Evolutionary conservation across 2,888 invertebrate species (phyloP).

Genomic region (Autographa pulchrina): DNA sequence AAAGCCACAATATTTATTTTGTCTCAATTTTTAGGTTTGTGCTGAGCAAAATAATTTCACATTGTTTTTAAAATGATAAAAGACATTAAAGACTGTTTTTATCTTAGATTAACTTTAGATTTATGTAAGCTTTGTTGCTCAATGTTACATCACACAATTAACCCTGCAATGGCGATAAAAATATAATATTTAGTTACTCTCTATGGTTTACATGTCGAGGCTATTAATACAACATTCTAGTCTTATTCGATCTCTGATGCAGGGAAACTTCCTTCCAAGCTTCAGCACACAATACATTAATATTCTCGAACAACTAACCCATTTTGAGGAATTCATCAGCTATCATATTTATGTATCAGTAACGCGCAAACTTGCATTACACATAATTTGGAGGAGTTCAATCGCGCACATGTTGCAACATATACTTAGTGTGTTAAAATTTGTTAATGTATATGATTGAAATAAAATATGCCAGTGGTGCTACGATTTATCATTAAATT

Average conservation of each 20-base stretch:
- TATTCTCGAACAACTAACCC: constrained; percentile 49
- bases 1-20: constrained; percentile 53
- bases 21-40: constrained; percentile 58
- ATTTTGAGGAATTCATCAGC: constrained; percentile 59
- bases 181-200: constrained; percentile 46
- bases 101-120: constrained; percentile 62
- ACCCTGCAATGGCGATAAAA: constrained; percentile 70
- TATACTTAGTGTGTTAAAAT: constrained; percentile 40
- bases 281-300: constrained; percentile 52
- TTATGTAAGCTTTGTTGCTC: constrained; percentile 67
- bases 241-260: constrained; percentile 75
- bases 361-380: constrained; percentile 68
- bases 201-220: constrained; percentile 63
- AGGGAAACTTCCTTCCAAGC: constrained; percentile 59
- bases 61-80: constrained; percentile 67
- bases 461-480: constrained; percentile 59
- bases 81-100: constrained; percentile 83
- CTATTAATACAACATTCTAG: constrained; percentile 70
- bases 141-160: constrained; percentile 65
- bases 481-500: constrained; percentile 57
- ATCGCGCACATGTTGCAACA: constrained; percentile 30
- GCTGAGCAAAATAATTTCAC: constrained; percentile 52
- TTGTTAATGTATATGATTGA: constrained; percentile 47
- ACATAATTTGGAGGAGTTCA: constrained; percentile 41
- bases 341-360: constrained; percentile 65